phyloP scores from a whole-genome alignment of 2,113 vertebrate species.

The Prochilodus magdalenae region DNA sequence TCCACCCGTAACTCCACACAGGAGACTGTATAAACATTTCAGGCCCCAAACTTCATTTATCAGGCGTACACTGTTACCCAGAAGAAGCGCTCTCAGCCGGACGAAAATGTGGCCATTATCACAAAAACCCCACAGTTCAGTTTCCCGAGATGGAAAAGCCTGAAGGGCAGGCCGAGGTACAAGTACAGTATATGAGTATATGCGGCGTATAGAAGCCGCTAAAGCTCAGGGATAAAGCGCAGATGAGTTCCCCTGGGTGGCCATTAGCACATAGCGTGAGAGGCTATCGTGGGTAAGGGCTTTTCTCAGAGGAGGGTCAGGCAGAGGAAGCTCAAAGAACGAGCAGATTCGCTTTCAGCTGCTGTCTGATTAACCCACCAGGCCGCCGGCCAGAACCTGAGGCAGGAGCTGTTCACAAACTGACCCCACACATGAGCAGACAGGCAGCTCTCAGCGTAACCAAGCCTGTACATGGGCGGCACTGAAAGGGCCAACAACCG shows the following conservation, averaged over 20 bases:
- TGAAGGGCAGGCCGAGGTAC: neutral
- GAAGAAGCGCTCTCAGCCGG: neutral
- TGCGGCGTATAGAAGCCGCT: neutral
- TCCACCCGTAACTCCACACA: no score
- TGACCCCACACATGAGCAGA: no score
- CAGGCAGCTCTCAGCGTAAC: no score
- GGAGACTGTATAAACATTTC: no score
- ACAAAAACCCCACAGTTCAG: neutral
- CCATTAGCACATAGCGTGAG: conserved; percentile 9
- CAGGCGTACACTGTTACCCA: neutral
- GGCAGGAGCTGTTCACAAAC: no score
- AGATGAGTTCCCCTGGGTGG: conserved; percentile 8
- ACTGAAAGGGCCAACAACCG: no score
- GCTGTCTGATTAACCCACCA: conserved; percentile 4
- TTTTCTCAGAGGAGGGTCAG: neutral
- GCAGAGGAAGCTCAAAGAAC: neutral
- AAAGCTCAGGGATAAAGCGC: neutral
- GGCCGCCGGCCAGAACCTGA: neutral
- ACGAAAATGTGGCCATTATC: neutral
- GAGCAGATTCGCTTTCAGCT: neutral
- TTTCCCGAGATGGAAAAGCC: neutral
- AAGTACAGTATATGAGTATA: conserved; percentile 6
- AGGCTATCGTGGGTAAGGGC: neutral
- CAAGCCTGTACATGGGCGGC: no score
- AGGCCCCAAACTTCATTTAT: neutral